phyloP scores from a whole-genome alignment of 2,113 vertebrate genomes.

The rat (Rattus norvegicus) region DNA sequence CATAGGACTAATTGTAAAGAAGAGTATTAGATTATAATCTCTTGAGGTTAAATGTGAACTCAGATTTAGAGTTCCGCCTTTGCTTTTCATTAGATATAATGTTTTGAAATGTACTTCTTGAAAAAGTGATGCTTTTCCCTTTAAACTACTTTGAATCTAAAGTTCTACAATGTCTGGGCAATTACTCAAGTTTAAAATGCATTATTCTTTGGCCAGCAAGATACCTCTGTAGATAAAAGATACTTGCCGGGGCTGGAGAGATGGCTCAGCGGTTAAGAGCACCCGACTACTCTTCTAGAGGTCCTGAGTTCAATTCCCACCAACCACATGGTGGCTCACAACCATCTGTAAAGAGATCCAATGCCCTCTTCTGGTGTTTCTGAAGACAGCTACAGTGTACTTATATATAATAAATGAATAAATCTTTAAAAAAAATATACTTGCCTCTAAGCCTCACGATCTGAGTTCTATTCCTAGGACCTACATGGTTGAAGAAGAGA shows the following conservation, averaged over 20 bases:
- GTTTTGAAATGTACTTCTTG: slow-evolving; percentile 57
- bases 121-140: not conserved
- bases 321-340: too few species aligned
- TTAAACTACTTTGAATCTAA: slow-evolving; percentile 31
- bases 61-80: not conserved
- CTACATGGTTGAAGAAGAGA: not conserved
- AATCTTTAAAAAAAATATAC: not conserved
- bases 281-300: too few species aligned
- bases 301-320: too few species aligned
- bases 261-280: too few species aligned
- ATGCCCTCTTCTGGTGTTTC: too few species aligned
- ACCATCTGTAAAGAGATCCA: too few species aligned
- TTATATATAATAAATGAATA: too few species aligned
- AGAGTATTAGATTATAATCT: slow-evolving; percentile 50
- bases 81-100: slow-evolving; percentile 47
- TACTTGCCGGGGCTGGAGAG: too few species aligned
- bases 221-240: not conserved
- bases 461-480: not conserved
- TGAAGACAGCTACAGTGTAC: too few species aligned
- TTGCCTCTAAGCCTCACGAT: not conserved
- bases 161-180: not conserved
- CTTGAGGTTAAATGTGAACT: not conserved
- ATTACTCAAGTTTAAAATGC: slow-evolving; percentile 43
- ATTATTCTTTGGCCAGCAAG: not conserved
- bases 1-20: slow-evolving; percentile 8